Base-by-base conservation (phyloP, 2,797 vertebrate genomes). In the Halcyon chelicuti region DNA sequence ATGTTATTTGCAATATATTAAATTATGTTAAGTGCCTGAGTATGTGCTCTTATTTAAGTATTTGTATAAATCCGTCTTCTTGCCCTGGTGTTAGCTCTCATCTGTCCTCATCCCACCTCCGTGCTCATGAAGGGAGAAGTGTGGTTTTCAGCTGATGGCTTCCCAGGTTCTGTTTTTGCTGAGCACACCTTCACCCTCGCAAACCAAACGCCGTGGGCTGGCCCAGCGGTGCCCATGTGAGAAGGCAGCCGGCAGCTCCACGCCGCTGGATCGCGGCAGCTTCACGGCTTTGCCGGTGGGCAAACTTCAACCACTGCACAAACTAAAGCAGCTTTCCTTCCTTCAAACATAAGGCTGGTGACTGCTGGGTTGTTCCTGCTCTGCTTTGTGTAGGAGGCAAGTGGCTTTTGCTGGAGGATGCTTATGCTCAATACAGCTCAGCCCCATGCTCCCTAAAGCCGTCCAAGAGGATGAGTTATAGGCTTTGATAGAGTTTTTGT, bases 151-250 rank as follows among this genome's bases (percentile, higher is more conserved):
- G 44, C 39, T 39, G 61, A 21, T 1, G 0, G 23, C 17, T 47
- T 37, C 63, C 54, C 20, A 6, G 39, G 9, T 63, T 70, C 58
- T 0, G 0, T 26, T 75, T 89, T 35, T 39, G 52, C 75, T 28
- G 70, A 60, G 58, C 39, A 9, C 29, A 49, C 23, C 52, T 31
- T 89, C 12, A 5, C 33, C 31, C 23, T 28, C 19, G 0, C 8
- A 57, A 66, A 21, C 26, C 44, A 5, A 35, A 22, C 0, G 6
- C 25, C 1, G 1, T 6, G 39, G 57, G n/a, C 57, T 44, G 42
- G 47, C 49, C 55, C 28, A 8, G 47, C 3, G 1, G 55, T 1
- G 2, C 62, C 51, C 12, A 2, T 0, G 1, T 1, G 0, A 22
- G 21, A 7, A 35, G 26, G 65, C 19, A 37, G 31, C 37, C 2